Evolutionary conservation across 2,888 invertebrate species (phyloP), one percentile per base, ranked within the genome.

Genomic region (Phaedon cochleariae): DNA sequence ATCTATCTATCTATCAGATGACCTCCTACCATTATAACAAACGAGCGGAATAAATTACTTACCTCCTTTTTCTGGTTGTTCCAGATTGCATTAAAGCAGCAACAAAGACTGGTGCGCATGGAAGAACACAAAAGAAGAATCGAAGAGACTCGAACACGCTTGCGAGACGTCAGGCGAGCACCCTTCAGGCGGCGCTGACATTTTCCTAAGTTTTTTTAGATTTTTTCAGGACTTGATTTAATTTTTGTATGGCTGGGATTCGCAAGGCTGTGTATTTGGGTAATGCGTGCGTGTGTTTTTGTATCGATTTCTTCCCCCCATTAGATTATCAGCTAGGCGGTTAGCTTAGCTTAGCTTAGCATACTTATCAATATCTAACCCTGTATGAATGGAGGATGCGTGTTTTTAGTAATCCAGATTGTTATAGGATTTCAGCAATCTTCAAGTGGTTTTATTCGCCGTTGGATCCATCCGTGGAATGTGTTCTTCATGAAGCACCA

Each of bases 21-120:
- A 41, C 41, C 17, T 41, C 41, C n/a, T 5, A 41, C n/a, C 9
- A 10, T 41, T 17, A 10, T 17, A 41, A 4, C 17, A 10, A 4
- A 12, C 17, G 4, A 3, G 17, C 17, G 12, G 15, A 9, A 51
- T 1, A 34, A 34, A 26, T 20, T 12, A 34, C 49, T 53, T 22
- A 10, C 65, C 59, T 26, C 68, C 73, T 68, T 83, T 84, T 31
- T n/a, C n/a, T n/a, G n/a, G n/a, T n/a, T n/a, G n/a, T n/a, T n/a
- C n/a, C 81, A 95, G 95, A 95, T 96, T 81, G 92, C 92, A 73
- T 89, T 93, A 78, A 95, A 95, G 83, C 95, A 96, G 85, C 93
- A 94, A 82, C 91, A 93, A 83, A 88, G 95, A 62, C 88, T 93
- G 62, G 91, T 93, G 79, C 92, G 94, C 76, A 92, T 95, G 90